Evolutionary conservation across 2,888 invertebrate genomes (phyloP).

Genomic region (Archaeoteleia sp.): DNA sequence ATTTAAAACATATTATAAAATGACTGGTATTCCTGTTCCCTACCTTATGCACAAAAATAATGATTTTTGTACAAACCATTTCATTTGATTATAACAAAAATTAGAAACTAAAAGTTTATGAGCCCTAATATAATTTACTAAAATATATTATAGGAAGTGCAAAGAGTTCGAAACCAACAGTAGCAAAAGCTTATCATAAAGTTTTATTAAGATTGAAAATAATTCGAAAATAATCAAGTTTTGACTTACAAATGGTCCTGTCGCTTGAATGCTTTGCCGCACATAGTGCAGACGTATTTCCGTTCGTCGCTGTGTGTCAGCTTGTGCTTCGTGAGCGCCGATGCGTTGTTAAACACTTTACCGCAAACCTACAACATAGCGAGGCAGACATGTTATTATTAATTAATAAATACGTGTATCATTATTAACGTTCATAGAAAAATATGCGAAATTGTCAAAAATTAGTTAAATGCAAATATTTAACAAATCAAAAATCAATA

Average conservation of each 20-base stretch:
- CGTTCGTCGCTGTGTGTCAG: slow-evolving; percentile 98
- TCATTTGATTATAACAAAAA: too few species aligned
- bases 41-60: too few species aligned
- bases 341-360: slow-evolving; percentile 97
- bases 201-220: slow-evolving; percentile 8
- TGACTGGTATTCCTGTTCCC: too few species aligned
- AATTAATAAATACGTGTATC: slow-evolving; percentile 33
- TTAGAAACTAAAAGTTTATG: too few species aligned
- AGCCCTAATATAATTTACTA: too few species aligned
- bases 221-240: slow-evolving; percentile 44
- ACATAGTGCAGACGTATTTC: slow-evolving; percentile 96
- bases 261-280: slow-evolving; percentile 98
- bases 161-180: too few species aligned
- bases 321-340: slow-evolving; percentile 97
- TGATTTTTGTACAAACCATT: too few species aligned
- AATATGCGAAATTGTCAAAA: slow-evolving; percentile 24
- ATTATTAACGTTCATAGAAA: slow-evolving; percentile 30
- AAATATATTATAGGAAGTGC: too few species aligned
- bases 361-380: slow-evolving; percentile 85
- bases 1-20: too few species aligned
- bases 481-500: slow-evolving; percentile 39
- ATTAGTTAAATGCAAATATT: slow-evolving; percentile 34
- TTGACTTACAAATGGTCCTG: slow-evolving; percentile 97
- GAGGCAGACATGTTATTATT: slow-evolving; percentile 35
- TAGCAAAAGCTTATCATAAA: background rate